Evolutionary conservation across 2,797 vertebrate genomes (phyloP).

Genomic region (Botia kubotai): DNA sequence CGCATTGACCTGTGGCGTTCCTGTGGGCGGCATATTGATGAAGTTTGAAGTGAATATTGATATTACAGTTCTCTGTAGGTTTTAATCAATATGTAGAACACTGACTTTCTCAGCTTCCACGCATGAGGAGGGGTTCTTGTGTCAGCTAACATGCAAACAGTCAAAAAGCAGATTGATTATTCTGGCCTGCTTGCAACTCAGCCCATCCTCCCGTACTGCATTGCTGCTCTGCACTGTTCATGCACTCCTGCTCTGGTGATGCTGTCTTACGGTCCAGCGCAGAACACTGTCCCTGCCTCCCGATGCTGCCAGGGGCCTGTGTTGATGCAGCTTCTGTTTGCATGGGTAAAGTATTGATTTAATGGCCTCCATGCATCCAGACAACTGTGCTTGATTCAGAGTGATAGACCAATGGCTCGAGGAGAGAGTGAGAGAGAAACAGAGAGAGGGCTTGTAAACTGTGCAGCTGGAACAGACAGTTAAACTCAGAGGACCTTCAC

Average conservation of each 20-base stretch:
- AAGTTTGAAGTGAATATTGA: background rate
- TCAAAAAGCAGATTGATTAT: conserved; percentile 26
- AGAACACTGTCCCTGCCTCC: conserved; percentile 10
- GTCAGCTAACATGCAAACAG: background rate
- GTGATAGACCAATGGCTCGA: conserved; percentile 43
- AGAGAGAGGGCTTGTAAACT: conserved; percentile 26
- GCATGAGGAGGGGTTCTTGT: background rate
- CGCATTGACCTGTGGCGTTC: background rate
- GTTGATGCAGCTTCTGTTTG: conserved; percentile 31
- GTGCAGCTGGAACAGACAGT: conserved; percentile 47
- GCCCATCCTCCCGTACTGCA: conserved; percentile 41
- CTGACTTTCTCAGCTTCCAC: background rate
- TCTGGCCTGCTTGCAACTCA: conserved; percentile 10
- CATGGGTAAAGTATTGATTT: conserved; percentile 57
- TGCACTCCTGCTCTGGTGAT: background rate
- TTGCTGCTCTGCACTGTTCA: background rate
- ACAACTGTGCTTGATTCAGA: conserved; percentile 51
- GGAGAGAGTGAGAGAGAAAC: conserved; percentile 17
- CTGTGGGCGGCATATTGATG: background rate
- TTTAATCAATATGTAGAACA: background rate
- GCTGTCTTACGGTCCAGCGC: background rate
- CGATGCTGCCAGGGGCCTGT: conserved; percentile 36
- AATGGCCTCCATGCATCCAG: conserved; percentile 42
- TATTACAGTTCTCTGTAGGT: background rate
- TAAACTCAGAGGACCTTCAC: conserved; percentile 36